Evolutionary conservation across 2,113 vertebrate genomes (phyloP).

Genomic region (Phylloscopus trochilus): DNA sequence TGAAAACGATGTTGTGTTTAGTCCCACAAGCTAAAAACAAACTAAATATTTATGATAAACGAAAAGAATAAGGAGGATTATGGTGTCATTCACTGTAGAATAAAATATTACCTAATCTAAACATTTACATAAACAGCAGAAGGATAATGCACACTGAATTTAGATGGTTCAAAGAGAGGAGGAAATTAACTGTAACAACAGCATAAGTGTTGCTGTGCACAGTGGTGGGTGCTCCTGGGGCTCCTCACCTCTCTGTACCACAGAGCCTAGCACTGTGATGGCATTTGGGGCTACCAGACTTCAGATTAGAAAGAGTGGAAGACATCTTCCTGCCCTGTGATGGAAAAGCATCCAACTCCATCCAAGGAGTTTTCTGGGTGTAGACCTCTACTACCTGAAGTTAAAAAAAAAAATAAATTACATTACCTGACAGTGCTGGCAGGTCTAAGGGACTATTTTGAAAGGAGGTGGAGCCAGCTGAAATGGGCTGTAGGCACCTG

Average conservation of each 20-base stretch:
- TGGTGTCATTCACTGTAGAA: slow-evolving; percentile 57
- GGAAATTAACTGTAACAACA: slow-evolving; percentile 45
- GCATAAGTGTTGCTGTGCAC: neutral
- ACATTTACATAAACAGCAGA: slow-evolving; percentile 63
- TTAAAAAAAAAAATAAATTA: neutral
- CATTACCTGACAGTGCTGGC: neutral
- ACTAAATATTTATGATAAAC: slow-evolving; percentile 70
- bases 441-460: neutral
- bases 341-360: neutral
- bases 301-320: neutral
- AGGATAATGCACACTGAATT: slow-evolving; percentile 44
- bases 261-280: accelerated
- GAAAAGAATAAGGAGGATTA: slow-evolving; percentile 64
- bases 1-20: slow-evolving; percentile 62
- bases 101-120: slow-evolving; percentile 67
- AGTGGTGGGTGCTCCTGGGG: neutral
- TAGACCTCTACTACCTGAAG: neutral
- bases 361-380: neutral
- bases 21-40: slow-evolving; percentile 69
- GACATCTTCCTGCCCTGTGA: neutral
- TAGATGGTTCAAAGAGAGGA: slow-evolving; percentile 37
- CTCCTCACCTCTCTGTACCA: neutral
- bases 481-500: neutral
- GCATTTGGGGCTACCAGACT: neutral
- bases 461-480: neutral